Evolutionary conservation across 2,888 invertebrate genomes (phyloP), one percentile per base, ranked within the genome.

Genomic region (Leucoptera coffeella): DNA sequence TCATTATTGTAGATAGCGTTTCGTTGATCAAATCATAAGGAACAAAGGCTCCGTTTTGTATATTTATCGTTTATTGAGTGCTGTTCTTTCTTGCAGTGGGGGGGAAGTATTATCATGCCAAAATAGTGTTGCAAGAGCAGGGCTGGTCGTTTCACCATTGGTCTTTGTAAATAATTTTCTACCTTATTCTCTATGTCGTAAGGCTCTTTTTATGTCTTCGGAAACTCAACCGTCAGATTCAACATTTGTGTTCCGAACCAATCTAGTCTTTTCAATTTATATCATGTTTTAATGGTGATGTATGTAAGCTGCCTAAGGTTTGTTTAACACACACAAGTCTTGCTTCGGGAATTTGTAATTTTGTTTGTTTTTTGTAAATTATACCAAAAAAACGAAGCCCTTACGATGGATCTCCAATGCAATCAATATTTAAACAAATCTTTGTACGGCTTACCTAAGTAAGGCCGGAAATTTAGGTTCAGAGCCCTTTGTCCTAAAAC

Each of bases 341-440:
- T n/a, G n/a, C n/a, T n/a, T n/a, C n/a, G n/a, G n/a, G n/a, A n/a
- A n/a, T n/a, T n/a, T n/a, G n/a, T n/a, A 25, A 12, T 25, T 45
- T 50, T 40, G 36, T 39, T 43, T 54, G 53, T 54, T 55, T 48
- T 55, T 45, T 60, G 61, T 60, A 62, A 64, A 62, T 56, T 62
- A 65, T 65, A 65, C 64, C 67, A 64, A 67, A 67, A 64, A 52
- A 59, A 60, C 50, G 58, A 61, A 52, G 62, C 61, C 64, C 56
- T 57, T 59, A 53, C 67, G 67, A 65, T 62, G 64, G 67, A 69
- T 69, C 67, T 69, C 67, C 59, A 50, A 51, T 27, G 22, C 17
- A 39, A n/a, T n/a, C n/a, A n/a, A n/a, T n/a, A n/a, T n/a, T n/a
- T n/a, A n/a, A n/a, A n/a, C n/a, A n/a, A n/a, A n/a, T n/a, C n/a